Percentiles rank a stretch among this genome's conserved stretches.
Evolutionary conservation across 2,797 vertebrate species (phyloP).

Genomic region (Coreius guichenoti): DNA sequence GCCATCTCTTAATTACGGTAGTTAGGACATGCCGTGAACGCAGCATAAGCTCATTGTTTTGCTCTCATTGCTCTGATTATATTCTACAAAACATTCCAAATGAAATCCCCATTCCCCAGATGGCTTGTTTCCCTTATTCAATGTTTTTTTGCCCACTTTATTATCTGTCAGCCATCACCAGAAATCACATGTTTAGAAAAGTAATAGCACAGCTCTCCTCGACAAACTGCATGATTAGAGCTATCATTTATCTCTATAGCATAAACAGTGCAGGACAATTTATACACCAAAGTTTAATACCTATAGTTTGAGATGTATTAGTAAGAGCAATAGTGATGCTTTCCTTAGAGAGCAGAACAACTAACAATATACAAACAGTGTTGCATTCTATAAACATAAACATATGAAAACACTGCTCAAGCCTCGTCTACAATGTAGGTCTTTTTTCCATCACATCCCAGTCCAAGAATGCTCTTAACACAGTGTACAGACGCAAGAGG

Average conservation of each 20-base stretch:
- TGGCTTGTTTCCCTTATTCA: neutral
- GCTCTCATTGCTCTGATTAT: neutral
- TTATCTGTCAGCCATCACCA: neutral
- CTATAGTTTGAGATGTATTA: neutral
- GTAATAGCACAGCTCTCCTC: neutral
- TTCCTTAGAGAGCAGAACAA: neutral
- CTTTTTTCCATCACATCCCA: constrained; percentile 35
- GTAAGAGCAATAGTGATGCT: neutral
- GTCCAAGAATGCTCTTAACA: constrained; percentile 52
- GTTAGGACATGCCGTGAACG: too few relatives aligned
- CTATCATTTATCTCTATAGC: neutral
- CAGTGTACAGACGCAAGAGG: constrained; percentile 28
- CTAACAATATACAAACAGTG: constrained; percentile 17
- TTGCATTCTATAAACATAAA: neutral
- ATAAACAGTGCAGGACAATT: neutral
- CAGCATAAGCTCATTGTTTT: too few relatives aligned
- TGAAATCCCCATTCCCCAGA: neutral
- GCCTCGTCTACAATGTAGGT: constrained; percentile 1
- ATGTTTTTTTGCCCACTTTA: neutral
- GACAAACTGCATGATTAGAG: neutral
- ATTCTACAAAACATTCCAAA: neutral
- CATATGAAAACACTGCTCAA: constrained; percentile 28
- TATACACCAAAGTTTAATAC: neutral
- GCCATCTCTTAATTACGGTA: too few relatives aligned
- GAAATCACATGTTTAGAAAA: constrained; percentile 1